Conservation (phyloP, 2,797 vertebrate genomes). For the Antennarius maculatus region DNA sequence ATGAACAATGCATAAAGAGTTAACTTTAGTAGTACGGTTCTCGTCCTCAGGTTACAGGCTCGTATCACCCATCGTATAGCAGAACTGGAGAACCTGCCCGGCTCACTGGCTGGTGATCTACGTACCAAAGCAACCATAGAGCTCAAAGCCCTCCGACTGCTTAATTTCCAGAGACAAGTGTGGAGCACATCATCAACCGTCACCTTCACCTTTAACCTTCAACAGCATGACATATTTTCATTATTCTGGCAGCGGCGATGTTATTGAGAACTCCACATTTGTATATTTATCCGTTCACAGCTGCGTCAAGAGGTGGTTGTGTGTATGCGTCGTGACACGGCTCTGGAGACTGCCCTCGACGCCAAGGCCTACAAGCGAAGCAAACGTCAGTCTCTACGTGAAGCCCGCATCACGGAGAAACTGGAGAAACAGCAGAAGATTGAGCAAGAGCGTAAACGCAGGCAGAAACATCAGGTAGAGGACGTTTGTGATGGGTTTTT, state of each 20-base stretch:
- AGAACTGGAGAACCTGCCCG: conserved; percentile 95
- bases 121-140: conserved; percentile 98
- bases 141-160: conserved; percentile 93
- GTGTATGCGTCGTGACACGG: conserved; percentile 96
- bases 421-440: conserved; percentile 99
- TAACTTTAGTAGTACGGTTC: not conserved
- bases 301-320: conserved; percentile 97
- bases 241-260: not conserved
- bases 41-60: conserved; percentile 86
- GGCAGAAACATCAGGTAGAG: conserved; percentile 95
- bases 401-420: conserved; percentile 97
- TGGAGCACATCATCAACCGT: not conserved
- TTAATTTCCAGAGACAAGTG: conserved; percentile 98
- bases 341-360: conserved; percentile 93
- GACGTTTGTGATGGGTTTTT: not conserved
- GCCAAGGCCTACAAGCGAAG: conserved; percentile 98
- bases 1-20: not conserved
- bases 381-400: conserved; percentile 93
- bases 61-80: conserved; percentile 95
- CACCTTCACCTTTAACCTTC: not conserved
- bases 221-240: no score
- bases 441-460: conserved; percentile 94
- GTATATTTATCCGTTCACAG: conserved; percentile 61
- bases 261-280: not conserved
- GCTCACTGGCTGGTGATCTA: conserved; percentile 93